Conservation (phyloP, 2,113 vertebrate species). For the Malurus cyaneus region DNA sequence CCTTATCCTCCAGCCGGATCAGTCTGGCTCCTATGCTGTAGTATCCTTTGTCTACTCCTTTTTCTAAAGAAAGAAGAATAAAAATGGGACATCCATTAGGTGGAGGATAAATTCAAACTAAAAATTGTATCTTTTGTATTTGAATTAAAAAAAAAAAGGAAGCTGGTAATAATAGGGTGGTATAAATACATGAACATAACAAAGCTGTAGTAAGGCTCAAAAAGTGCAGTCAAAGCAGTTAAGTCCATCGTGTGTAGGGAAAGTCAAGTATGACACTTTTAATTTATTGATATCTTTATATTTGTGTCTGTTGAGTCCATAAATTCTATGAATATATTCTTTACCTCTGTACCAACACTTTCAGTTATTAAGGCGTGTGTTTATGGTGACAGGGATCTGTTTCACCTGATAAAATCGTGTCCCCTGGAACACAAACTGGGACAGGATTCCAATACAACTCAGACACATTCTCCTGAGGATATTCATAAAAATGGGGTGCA, state of each 20-base stretch:
- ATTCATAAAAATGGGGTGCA: background rate
- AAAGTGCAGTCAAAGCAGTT: background rate
- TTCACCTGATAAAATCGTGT: background rate
- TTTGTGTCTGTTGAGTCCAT: background rate
- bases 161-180: background rate
- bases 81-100: constrained; percentile 7
- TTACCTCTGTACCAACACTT: background rate
- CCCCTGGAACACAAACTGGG: background rate
- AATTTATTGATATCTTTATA: background rate
- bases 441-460: background rate
- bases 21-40: constrained; percentile 86
- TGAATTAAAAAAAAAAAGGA: background rate
- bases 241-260: background rate
- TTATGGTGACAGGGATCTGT: background rate
- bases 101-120: background rate
- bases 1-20: constrained; percentile 90
- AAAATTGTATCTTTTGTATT: background rate
- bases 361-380: background rate
- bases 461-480: background rate
- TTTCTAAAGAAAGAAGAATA: constrained; percentile 73
- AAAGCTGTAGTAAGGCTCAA: background rate
- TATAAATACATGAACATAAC: background rate
- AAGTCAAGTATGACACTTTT: background rate
- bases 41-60: constrained; percentile 87
- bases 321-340: background rate